These are phyloP conservation scores for Clarias macrocephalus DNA, from an alignment of 2,113 vertebrate species.

Conservation along the genomic window DNA sequence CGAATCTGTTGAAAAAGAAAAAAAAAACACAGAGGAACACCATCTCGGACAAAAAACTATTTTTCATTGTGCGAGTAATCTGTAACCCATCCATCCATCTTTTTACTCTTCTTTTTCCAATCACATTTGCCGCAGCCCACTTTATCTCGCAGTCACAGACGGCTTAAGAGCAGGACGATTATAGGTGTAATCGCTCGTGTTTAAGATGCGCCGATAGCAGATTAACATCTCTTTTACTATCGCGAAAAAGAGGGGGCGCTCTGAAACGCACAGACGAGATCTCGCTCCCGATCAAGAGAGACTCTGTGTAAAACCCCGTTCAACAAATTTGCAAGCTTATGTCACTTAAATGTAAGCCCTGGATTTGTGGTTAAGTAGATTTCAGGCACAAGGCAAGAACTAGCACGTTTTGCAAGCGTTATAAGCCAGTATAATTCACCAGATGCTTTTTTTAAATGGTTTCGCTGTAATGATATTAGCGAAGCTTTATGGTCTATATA, in stretches of 20 bases:
- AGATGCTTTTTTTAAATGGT: not conserved
- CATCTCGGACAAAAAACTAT: conserved; percentile 56
- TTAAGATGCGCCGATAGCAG: conserved; percentile 75
- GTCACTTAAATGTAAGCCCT: conserved; percentile 68
- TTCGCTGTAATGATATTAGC: not conserved
- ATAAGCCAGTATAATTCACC: not conserved
- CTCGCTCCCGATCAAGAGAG: conserved; percentile 21
- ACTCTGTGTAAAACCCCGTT: conserved; percentile 65
- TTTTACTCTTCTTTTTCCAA: conserved; percentile 47
- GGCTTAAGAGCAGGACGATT: conserved; percentile 68
- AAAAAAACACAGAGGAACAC: conserved; percentile 41
- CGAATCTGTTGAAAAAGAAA: conserved; percentile 62
- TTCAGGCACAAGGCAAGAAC: conserved; percentile 67
- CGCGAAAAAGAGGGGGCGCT: not conserved
- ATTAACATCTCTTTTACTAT: conserved; percentile 49
- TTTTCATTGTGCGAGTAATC: conserved; percentile 68
- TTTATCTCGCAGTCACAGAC: conserved; percentile 72
- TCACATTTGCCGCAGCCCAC: conserved; percentile 43
- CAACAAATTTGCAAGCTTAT: conserved; percentile 64
- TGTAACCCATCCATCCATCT: conserved; percentile 53
- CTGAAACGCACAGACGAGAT: conserved; percentile 47
- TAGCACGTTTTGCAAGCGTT: conserved; percentile 62
- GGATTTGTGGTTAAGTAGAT: conserved; percentile 74
- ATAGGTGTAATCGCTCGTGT: conserved; percentile 73
- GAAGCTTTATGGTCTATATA: not conserved